Percentiles rank a stretch among this genome's conserved stretches.
phyloP scores from a whole-genome alignment of 2,797 vertebrate genomes.

The Mormyrops boulengeri region DNA sequence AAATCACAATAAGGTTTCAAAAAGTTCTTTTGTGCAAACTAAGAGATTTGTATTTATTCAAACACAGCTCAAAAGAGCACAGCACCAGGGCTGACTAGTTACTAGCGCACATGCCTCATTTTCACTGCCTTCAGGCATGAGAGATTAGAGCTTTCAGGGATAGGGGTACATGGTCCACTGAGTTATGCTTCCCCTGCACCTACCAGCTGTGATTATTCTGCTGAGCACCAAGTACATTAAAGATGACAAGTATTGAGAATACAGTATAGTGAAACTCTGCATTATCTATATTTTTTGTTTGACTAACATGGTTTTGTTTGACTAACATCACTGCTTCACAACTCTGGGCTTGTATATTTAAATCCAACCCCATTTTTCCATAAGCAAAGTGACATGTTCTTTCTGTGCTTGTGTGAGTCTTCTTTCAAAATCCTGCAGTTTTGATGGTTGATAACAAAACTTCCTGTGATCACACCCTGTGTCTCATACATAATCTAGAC shows the following conservation, averaged over 20 bases:
- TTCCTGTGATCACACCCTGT: neutral
- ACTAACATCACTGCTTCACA: neutral
- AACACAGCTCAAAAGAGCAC: neutral
- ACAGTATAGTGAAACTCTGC: neutral
- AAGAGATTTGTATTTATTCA: neutral
- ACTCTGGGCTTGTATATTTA: neutral
- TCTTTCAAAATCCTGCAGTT: neutral
- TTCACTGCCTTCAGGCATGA: constrained; percentile 6
- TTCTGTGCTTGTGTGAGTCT: neutral
- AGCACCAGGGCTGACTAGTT: neutral
- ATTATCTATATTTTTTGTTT: neutral
- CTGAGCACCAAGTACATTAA: neutral
- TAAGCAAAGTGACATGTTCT: neutral
- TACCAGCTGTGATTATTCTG: neutral
- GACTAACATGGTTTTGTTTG: neutral
- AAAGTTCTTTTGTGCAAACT: neutral
- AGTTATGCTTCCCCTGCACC: neutral
- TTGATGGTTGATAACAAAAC: neutral
- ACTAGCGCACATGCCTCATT: constrained; percentile 5
- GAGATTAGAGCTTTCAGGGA: neutral
- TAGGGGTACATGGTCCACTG: neutral
- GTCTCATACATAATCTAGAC: neutral
- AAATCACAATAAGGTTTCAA: neutral
- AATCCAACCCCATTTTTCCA: neutral
- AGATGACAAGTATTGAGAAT: neutral